Conservation (phyloP, 2,797 vertebrate genomes). For the Micropoecilia bifurca region DNA sequence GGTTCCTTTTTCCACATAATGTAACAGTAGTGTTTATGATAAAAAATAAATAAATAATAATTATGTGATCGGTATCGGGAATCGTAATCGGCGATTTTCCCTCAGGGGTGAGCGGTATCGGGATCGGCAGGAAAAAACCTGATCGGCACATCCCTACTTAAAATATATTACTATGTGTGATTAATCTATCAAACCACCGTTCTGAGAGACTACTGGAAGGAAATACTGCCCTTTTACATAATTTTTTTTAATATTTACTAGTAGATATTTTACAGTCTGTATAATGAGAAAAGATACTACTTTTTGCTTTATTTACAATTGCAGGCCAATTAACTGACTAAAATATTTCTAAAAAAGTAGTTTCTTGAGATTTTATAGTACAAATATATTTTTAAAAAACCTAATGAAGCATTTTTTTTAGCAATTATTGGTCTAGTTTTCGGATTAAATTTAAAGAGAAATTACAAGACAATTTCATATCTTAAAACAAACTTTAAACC, state of each 20-base stretch:
- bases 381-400: neutral
- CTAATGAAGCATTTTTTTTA: neutral
- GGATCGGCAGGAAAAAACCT: no score
- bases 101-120: no score
- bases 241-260: neutral
- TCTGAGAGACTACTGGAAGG: neutral
- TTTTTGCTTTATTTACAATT: neutral
- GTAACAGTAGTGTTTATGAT: no score
- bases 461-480: neutral
- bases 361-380: neutral
- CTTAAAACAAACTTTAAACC: neutral
- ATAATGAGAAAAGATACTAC: neutral
- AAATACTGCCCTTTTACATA: neutral
- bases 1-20: no score
- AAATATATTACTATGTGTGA: neutral
- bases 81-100: no score
- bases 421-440: neutral
- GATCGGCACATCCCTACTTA: no score
- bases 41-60: no score
- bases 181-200: neutral
- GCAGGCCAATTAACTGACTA: neutral
- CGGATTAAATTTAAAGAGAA: neutral
- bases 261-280: neutral
- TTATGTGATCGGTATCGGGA: no score
- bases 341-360: neutral